Evolutionary conservation across 2,797 vertebrate species (phyloP).

Genomic region (Molossus molossus): DNA sequence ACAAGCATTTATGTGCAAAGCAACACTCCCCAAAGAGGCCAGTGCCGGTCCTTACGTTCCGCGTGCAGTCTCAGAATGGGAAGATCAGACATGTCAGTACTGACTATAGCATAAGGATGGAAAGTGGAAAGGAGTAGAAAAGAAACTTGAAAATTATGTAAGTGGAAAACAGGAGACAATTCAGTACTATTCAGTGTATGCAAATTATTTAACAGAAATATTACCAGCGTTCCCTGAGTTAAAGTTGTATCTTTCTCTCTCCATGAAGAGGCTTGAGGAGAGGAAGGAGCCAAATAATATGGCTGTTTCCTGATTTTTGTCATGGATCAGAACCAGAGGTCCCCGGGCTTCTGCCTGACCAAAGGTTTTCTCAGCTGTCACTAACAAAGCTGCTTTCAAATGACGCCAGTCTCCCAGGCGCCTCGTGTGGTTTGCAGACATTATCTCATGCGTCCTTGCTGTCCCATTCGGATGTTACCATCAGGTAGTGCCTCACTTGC

Average conservation of each 20-base stretch:
- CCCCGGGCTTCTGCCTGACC: conserved; percentile 66
- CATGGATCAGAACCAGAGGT: conserved; percentile 76
- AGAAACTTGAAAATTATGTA: neutral
- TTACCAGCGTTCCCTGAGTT: conserved; percentile 7
- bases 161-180: neutral
- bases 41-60: neutral
- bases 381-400: conserved; percentile 72
- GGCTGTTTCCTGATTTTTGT: conserved; percentile 57
- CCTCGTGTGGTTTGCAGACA: conserved; percentile 69
- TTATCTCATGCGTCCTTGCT: conserved; percentile 74
- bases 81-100: neutral
- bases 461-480: neutral
- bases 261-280: conserved; percentile 45
- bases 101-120: neutral
- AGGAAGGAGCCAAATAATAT: conserved; percentile 21
- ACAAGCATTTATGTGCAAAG: neutral
- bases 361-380: conserved; percentile 78
- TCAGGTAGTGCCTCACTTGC: conserved; percentile 24
- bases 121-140: neutral
- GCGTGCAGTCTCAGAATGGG: neutral
- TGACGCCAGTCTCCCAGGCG: conserved; percentile 66
- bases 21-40: neutral
- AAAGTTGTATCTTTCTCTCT: conserved; percentile 14
- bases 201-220: conserved; percentile 58
- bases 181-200: neutral